Evolutionary conservation across 2,888 invertebrate genomes (phyloP), one percentile per base, ranked within the genome.

Genomic region (Drosophila lutescens): DNA sequence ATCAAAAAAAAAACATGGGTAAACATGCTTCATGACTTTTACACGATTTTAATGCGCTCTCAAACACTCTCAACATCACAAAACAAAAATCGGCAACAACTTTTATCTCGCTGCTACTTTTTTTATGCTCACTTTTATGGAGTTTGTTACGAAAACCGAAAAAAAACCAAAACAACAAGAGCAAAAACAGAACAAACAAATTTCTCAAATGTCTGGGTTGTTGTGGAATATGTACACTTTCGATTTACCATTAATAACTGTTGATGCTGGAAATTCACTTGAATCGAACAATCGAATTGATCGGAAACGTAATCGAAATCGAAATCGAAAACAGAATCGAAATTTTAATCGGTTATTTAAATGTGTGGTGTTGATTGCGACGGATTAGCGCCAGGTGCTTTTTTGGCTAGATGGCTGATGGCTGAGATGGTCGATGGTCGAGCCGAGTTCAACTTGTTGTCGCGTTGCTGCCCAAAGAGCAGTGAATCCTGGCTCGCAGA

Each of bases 401-500:
- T 34, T 30, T 34, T 49, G 49, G 17, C 32, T 32, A 43, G 55
- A 20, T 15, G 26, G 34, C 26, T 6, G 41, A 36, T 15, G 9
- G 38, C 38, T 41, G 53, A 26, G 47, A 8, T 43, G 50, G 30
- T 34, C 23, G 38, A 12, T 41, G 15, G 50, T 53, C 36, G 51
- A 49, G 75, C 57, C 70, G 77, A 80, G 77, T 82, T 84, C 82
- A 86, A 84, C 87, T 86, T 77, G 85, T 85, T 87, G 85, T 77
- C 85, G 85, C 85, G 82, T 74, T 67, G 77, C 74, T 80, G 74
- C 76, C 72, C 63, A 62, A 49, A 73, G 67, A 69, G 67, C 75
- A 72, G 54, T 65, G 65, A 65, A 55, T 65, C 40, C 34, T 65
- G 43, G 43, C 43, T 43, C 20, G 20, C 43, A 13, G 43, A 43